Percentiles rank a stretch among this genome's conserved stretches.
phyloP scores from a whole-genome alignment of 2,797 vertebrate genomes.

The Gymnodraco acuticeps region DNA sequence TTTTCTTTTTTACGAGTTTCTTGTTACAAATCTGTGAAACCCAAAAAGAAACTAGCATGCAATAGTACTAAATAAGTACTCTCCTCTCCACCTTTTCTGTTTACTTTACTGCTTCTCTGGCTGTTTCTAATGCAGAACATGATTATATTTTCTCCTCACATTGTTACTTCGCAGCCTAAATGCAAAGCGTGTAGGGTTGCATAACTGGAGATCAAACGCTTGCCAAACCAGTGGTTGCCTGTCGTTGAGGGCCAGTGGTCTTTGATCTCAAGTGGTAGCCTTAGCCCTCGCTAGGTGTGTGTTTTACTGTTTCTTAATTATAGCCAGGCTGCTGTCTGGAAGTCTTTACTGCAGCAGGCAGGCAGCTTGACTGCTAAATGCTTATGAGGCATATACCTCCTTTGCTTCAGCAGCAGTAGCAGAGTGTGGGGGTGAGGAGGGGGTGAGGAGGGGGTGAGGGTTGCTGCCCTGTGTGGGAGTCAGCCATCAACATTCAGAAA shows the following conservation, averaged over 20 bases:
- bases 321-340: constrained; percentile 79
- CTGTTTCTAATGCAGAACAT: background rate
- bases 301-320: constrained; percentile 85
- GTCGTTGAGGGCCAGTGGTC: constrained; percentile 52
- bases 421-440: constrained; percentile 25
- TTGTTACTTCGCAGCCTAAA: constrained; percentile 26
- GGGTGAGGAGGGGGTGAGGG: constrained; percentile 21
- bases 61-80: too few species aligned
- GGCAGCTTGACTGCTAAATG: constrained; percentile 51
- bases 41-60: too few species aligned
- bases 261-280: constrained; percentile 82
- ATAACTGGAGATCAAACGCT: constrained; percentile 61
- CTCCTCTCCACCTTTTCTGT: background rate
- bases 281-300: constrained; percentile 74
- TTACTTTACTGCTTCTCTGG: too few species aligned
- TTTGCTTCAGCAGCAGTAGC: constrained; percentile 18
- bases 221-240: constrained; percentile 51
- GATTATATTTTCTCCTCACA: background rate
- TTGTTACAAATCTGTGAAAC: too few species aligned
- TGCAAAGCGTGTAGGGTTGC: constrained; percentile 19
- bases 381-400: constrained; percentile 75
- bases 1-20: too few species aligned
- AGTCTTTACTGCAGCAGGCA: constrained; percentile 73
- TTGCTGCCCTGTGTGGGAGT: constrained; percentile 33
- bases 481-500: constrained; percentile 36